Conservation (phyloP, 2,888 invertebrate genomes). For the Limnephilus auricula region DNA sequence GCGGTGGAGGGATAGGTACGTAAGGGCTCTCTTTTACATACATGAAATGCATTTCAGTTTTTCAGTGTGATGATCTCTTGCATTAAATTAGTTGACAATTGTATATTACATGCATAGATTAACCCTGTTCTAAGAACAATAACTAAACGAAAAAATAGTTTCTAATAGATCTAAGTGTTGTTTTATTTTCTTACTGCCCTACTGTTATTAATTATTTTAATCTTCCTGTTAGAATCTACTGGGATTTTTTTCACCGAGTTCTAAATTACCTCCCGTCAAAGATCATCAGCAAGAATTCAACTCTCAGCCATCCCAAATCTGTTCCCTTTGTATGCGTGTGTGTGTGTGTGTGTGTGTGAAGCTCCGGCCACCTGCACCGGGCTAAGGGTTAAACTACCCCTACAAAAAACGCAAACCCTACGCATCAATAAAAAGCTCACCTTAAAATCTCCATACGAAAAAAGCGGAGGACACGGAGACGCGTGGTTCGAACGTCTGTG, state of each 20-base stretch:
- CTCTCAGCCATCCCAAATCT: conserved; percentile 35
- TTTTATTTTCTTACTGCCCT: not conserved
- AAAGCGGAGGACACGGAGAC: not conserved
- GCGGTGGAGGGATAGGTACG: no score
- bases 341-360: not conserved
- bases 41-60: no score
- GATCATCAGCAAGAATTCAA: conserved; percentile 24
- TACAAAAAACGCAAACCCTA: not conserved
- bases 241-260: conserved; percentile 7
- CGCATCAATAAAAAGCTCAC: not conserved
- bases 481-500: not conserved
- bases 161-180: no score
- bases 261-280: conserved; percentile 5
- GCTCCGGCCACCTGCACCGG: conserved; percentile 33
- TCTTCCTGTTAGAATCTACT: conserved; percentile 25
- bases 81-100: no score
- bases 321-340: conserved; percentile 25
- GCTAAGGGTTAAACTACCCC: conserved; percentile 36
- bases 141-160: no score
- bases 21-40: no score
- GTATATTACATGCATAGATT: no score
- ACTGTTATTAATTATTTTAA: not conserved
- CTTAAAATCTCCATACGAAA: not conserved
- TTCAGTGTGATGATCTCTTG: no score
- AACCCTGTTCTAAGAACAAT: no score